Base-by-base conservation (phyloP, 2,888 invertebrate genomes). In the Chelonus formosanus region DNA sequence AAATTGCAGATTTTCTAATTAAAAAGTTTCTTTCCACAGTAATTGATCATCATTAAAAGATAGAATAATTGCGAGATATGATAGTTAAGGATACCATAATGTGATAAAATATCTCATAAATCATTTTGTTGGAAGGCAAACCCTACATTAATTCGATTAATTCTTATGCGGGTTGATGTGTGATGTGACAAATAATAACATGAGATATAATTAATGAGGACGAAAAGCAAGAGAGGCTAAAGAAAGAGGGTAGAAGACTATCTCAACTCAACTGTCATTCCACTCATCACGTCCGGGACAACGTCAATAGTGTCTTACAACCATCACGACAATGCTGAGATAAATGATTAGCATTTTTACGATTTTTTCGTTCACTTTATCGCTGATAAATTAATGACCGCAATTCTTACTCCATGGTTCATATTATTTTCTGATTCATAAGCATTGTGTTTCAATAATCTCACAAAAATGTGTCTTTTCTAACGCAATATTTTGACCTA, bases 191-290 rank as follows among this genome's bases (percentile, higher is more conserved):
- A 65, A 54, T 53, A 45, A 59, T 59, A 55, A 65, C 36, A 47
- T 40, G 48, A 47, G 60, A 60, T 60, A 65, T 65, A 34, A 60
- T 65, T 60, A 60, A 59, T 60, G 65, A 59, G 65, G 65, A 44
- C 65, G 65, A 55, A 53, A 32, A 32, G 59, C 40, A 47, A 48
- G 55, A 55, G 40, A 40, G 6, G 40, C 40, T 40, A 6, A 40
- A 40, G 40, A 40, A 40, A 40, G 40, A 40, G 40, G 40, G 40
- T 40, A 40, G 6, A 40, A 40, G 6, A 20, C 20, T 20, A 20
- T 20, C 20, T 20, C 20, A 20, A 20, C 20, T 20, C 20, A 20
- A 43, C 20, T 34, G 52, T 58, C 48, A 50, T 4, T 59, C 48
- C 31, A 35, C 40, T 55, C 55, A 40, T 31, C n/a, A 20, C 48